phyloP scores from a whole-genome alignment of 1,140 invertebrate genomes.

The Monochamus saltuarius region DNA sequence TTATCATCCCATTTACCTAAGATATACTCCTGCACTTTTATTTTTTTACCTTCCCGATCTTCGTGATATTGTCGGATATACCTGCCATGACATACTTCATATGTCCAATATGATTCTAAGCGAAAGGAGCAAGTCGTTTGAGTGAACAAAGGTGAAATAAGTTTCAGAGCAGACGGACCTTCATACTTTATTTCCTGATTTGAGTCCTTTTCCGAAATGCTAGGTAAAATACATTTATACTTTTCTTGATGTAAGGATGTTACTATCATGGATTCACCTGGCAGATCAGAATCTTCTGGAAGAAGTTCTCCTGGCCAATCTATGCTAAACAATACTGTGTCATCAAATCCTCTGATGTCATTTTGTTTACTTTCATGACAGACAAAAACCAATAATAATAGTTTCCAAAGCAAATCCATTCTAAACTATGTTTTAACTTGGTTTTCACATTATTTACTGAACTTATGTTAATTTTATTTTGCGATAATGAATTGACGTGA shows the following conservation, averaged over 20 bases:
- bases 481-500: no score
- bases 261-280: slow-evolving; percentile 58
- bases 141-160: slow-evolving; percentile 74
- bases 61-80: slow-evolving; percentile 94
- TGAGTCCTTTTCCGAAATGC: slow-evolving; percentile 60
- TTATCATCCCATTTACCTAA: slow-evolving; percentile 71
- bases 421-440: no score
- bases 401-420: no score
- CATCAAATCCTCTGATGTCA: slow-evolving; percentile 77
- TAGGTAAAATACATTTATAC: slow-evolving; percentile 76
- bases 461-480: no score
- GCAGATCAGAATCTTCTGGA: slow-evolving; percentile 54
- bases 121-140: slow-evolving; percentile 78
- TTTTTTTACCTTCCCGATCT: slow-evolving; percentile 83
- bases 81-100: slow-evolving; percentile 89
- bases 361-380: slow-evolving; percentile 32
- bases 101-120: slow-evolving; percentile 95
- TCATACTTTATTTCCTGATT: slow-evolving; percentile 61
- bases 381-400: not conserved
- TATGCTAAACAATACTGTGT: slow-evolving; percentile 77
- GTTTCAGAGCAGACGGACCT: slow-evolving; percentile 72
- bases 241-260: slow-evolving; percentile 68
- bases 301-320: slow-evolving; percentile 71
- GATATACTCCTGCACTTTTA: slow-evolving; percentile 79
- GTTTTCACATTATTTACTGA: no score